Base-by-base conservation (phyloP, 2,888 invertebrate genomes). In the Brachypalpus laphriformis region DNA sequence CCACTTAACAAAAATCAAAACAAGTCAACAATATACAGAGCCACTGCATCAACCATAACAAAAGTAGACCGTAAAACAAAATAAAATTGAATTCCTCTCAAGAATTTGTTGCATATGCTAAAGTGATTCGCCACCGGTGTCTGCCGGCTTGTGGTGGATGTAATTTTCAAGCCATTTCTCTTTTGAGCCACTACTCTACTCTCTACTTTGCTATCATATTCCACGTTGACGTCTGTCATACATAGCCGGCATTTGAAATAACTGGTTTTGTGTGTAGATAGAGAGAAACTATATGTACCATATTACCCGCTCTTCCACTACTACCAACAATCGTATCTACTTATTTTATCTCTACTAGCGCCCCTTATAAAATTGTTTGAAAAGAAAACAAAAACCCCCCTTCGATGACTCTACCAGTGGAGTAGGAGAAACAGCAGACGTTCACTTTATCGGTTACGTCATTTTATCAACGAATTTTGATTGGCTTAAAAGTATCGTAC, bases 401-500 rank as follows among this genome's bases (percentile, higher is more conserved):
- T 65, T 65, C 45, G 47, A 74, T 37, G 42, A 54, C 37, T 40
- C 22, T 72, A 28, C 34, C 2, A 8, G 40, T 8, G 14, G 16
- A 45, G 51, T 25, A 14, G 25, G 14, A n/a, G 4, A n/a, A 47
- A 47, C 28, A 65, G 65, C 34, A 51, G 61, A 25, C 40, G 56
- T 22, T 40, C 34, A 56, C 40, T 45, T 54, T 16, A 20, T 18
- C 18, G 45, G 89, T 91, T 91, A 91, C 91, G 90, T 90, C 91
- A 91, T 87, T 88, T 87, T 85, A 82, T 66, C 68, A 88, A 88
- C 87, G 89, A 89, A 88, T 89, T 88, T 88, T 90, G 90, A 91
- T 91, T 91, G 91, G 91, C 88, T 86, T 87, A 89, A 91, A 90
- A 89, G 89, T 87, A 91, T 91, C 91, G 88, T 91, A 91, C 91